These are phyloP conservation scores for Puma concolor DNA, from an alignment of 2,113 vertebrate genomes.

Conservation along the genomic window DNA sequence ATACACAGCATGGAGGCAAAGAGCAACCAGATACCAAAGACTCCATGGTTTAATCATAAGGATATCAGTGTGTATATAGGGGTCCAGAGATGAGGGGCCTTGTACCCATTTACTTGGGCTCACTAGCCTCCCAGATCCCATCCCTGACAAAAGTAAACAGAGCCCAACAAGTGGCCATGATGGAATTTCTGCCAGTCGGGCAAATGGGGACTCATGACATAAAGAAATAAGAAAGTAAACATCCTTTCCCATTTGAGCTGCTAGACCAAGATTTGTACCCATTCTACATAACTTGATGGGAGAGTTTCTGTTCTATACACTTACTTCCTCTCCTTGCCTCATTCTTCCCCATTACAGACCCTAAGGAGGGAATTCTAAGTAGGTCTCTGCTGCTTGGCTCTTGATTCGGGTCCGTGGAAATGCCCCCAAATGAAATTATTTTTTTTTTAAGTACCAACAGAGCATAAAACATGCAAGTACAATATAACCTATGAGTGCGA, in stretches of 20 bases:
- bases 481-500: constrained; percentile 62
- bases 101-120: background rate
- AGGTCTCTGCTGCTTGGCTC: constrained; percentile 1
- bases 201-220: background rate
- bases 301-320: background rate
- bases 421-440: constrained; percentile 64
- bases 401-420: constrained; percentile 46
- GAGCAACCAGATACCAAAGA: background rate
- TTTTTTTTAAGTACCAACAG: constrained; percentile 70
- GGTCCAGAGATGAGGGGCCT: background rate
- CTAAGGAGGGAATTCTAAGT: constrained; percentile 46
- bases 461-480: constrained; percentile 73
- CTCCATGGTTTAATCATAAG: rapidly evolving
- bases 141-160: background rate
- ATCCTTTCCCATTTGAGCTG: background rate
- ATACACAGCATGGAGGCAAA: background rate
- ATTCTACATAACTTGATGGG: background rate
- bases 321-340: background rate
- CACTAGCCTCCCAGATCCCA: background rate
- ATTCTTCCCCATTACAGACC: background rate
- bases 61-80: background rate
- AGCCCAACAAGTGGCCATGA: background rate
- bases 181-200: background rate
- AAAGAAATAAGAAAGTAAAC: background rate
- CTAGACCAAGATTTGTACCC: background rate